phyloP scores from a whole-genome alignment of 1,140 invertebrate genomes.

The Camponotus vicinus region DNA sequence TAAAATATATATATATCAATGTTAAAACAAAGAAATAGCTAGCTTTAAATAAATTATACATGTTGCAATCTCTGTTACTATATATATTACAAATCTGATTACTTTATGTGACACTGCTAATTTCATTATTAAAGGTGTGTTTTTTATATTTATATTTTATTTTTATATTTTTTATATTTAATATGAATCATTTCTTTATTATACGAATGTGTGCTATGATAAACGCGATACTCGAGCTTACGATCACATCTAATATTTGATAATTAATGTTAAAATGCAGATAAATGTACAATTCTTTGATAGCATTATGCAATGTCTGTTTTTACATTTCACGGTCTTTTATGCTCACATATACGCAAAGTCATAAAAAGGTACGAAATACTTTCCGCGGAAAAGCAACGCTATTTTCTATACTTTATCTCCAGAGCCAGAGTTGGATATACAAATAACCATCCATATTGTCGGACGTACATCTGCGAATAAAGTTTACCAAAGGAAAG shows the following conservation, averaged over 20 bases:
- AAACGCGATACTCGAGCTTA: neutral
- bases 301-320: neutral
- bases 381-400: constrained; percentile 20
- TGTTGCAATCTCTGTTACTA: neutral
- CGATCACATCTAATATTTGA: neutral
- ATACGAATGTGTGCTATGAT: too few relatives aligned
- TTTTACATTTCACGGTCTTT: neutral
- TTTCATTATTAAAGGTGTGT: constrained; percentile 14
- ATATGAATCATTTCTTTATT: neutral
- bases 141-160: neutral
- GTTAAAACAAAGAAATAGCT: neutral
- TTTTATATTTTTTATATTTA: too few relatives aligned
- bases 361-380: constrained; percentile 32
- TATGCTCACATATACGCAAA: neutral
- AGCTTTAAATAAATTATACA: constrained; percentile 3
- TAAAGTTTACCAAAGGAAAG: constrained; percentile 45
- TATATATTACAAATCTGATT: constrained; percentile 34
- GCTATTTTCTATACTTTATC: constrained; percentile 45
- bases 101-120: neutral
- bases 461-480: constrained; percentile 40
- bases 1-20: too few relatives aligned
- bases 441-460: constrained; percentile 51
- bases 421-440: constrained; percentile 13
- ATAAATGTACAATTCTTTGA: neutral
- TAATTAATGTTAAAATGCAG: neutral